phyloP scores from a whole-genome alignment of 2,888 invertebrate species.

The Parochlus steinenii region DNA sequence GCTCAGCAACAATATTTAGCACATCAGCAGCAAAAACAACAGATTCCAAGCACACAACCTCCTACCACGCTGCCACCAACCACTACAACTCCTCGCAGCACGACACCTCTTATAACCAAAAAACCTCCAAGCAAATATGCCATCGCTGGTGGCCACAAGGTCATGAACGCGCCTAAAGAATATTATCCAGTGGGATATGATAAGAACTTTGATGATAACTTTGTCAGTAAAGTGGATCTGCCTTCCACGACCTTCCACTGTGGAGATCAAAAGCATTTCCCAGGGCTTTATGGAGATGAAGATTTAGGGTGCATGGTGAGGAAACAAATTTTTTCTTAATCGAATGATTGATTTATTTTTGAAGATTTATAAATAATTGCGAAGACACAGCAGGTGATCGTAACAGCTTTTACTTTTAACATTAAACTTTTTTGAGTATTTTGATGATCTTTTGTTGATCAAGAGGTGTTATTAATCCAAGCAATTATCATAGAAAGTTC shows the following conservation, averaged over 20 bases:
- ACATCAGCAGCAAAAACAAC: slow-evolving; percentile 36
- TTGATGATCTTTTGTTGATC: no score
- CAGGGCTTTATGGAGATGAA: slow-evolving; percentile 75
- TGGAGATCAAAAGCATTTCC: slow-evolving; percentile 79
- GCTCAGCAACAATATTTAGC: slow-evolving; percentile 20
- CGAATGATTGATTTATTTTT: no score
- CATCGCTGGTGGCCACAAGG: slow-evolving; percentile 29
- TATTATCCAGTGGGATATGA: slow-evolving; percentile 80
- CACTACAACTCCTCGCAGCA: slow-evolving; percentile 30
- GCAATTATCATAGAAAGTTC: slow-evolving; percentile 2
- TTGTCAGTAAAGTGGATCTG: slow-evolving; percentile 65
- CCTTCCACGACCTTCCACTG: slow-evolving; percentile 74
- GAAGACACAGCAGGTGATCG: no score
- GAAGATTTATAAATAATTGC: no score
- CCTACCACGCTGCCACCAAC: slow-evolving; percentile 20
- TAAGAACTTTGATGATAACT: slow-evolving; percentile 78
- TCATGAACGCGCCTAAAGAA: slow-evolving; percentile 80
- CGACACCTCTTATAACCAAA: slow-evolving; percentile 19
- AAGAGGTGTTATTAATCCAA: no score
- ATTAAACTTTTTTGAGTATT: no score
- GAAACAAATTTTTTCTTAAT: slow-evolving; percentile 12
- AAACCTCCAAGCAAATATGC: slow-evolving; percentile 19
- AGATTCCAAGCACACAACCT: slow-evolving; percentile 34
- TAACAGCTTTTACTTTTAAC: no score
- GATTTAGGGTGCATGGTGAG: slow-evolving; percentile 80